These are phyloP conservation scores for Ptychochromis oligacanthus DNA, from an alignment of 2,113 vertebrate species.

Conservation along the genomic window DNA sequence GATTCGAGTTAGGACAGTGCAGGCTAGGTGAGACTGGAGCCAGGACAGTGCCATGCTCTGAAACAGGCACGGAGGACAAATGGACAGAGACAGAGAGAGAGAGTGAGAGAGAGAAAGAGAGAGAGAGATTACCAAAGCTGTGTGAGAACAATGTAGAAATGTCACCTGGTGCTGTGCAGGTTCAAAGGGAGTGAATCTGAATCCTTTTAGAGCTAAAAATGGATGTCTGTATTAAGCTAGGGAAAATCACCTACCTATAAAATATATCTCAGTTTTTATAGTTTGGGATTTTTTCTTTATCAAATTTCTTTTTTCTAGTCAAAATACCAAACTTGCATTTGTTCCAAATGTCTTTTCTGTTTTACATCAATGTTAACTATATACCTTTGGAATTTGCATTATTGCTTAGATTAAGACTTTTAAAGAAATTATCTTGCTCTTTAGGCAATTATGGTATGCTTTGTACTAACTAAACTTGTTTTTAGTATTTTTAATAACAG, in stretches of 20 bases:
- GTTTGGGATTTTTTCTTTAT: not conserved
- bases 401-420: not conserved
- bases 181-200: slow-evolving; percentile 25
- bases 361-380: not conserved
- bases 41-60: slow-evolving; percentile 74
- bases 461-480: too few relatives aligned
- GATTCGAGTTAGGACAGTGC: slow-evolving; percentile 6
- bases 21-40: slow-evolving; percentile 47
- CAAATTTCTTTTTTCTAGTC: not conserved
- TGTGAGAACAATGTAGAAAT: slow-evolving; percentile 28
- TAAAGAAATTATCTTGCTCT: not conserved
- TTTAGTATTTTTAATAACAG: too few relatives aligned
- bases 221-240: slow-evolving; percentile 31
- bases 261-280: not conserved
- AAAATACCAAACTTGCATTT: not conserved
- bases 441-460: not conserved
- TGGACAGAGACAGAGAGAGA: not conserved
- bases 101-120: not conserved
- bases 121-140: slow-evolving; percentile 26
- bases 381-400: not conserved
- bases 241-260: not conserved
- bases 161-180: not conserved
- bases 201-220: slow-evolving; percentile 38
- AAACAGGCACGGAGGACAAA: slow-evolving; percentile 18
- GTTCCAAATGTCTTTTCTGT: fast-evolving